A percentile compares a stretch with the other conserved stretches of the same genome.
These are phyloP conservation scores for Aspidiotus rigidus DNA, from an alignment of 2,888 invertebrate species.

Conservation along the genomic window DNA sequence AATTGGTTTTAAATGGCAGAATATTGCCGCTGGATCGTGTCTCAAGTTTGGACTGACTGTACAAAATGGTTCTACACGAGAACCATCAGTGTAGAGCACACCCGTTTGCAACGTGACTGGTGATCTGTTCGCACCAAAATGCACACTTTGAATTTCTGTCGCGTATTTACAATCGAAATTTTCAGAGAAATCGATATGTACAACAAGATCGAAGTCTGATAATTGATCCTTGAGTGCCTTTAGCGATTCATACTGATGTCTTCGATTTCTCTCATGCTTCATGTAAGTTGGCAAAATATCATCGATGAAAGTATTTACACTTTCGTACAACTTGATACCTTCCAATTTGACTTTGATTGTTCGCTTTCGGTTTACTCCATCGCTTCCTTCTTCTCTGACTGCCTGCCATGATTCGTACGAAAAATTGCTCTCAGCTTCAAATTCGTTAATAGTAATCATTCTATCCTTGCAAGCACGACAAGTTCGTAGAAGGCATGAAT, in stretches of 20 bases:
- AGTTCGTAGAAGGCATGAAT: not conserved
- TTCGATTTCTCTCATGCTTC: not conserved
- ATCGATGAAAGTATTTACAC: not conserved
- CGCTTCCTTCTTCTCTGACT: not conserved
- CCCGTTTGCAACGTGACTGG: constrained; percentile 40
- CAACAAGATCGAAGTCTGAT: not conserved
- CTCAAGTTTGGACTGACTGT: constrained; percentile 38
- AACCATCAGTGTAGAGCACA: constrained; percentile 27
- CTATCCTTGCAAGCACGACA: not conserved
- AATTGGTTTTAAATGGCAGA: constrained; percentile 38
- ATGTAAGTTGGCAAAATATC: not conserved
- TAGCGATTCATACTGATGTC: not conserved
- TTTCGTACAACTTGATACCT: not conserved
- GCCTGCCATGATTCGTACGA: not conserved
- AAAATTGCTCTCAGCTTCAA: not conserved
- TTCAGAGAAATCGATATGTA: constrained; percentile 39
- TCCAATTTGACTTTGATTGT: not conserved
- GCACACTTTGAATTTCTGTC: constrained; percentile 39
- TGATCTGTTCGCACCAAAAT: constrained; percentile 38
- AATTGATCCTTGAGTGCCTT: not conserved
- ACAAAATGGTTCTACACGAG: constrained; percentile 20
- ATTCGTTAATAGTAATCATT: not conserved
- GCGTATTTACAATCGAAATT: constrained; percentile 39
- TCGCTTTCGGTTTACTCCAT: not conserved
- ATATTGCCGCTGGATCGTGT: constrained; percentile 40